These are phyloP conservation scores for Lagorchestes hirsutus DNA, from an alignment of 2,797 vertebrate genomes.

Conservation along the genomic window DNA sequence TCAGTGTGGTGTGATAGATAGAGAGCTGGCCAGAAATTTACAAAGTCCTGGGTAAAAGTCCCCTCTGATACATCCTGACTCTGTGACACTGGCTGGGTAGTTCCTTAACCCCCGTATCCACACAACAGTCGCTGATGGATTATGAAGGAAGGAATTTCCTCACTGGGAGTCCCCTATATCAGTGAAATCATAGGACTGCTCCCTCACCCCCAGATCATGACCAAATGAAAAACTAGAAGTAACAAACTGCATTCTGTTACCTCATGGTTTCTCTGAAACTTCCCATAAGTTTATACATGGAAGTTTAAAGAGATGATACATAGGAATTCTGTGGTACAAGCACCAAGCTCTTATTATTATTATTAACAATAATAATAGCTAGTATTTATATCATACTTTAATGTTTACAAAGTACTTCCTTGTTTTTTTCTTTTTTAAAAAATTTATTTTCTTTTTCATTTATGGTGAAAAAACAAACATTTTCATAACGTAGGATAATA, in stretches of 20 bases:
- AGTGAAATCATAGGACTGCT: too few species aligned
- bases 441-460: too few species aligned
- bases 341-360: not conserved
- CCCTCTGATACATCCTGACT: not conserved
- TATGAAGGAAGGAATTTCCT: not conserved
- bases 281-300: not conserved
- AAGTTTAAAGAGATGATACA: constrained; percentile 1
- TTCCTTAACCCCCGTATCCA: not conserved
- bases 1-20: not conserved
- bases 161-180: not conserved
- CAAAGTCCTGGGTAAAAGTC: not conserved
- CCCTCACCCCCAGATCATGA: not conserved
- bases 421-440: too few species aligned
- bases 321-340: not conserved
- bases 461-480: too few species aligned
- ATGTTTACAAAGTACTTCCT: too few species aligned
- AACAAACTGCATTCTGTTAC: not conserved
- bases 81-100: not conserved
- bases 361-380: not conserved
- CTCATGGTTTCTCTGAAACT: not conserved
- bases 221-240: not conserved
- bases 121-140: not conserved
- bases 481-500: too few species aligned
- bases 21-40: too few species aligned
- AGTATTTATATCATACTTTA: too few species aligned